Conservation (phyloP, 2,797 vertebrate genomes). For the Eurystomus glaucurus region DNA sequence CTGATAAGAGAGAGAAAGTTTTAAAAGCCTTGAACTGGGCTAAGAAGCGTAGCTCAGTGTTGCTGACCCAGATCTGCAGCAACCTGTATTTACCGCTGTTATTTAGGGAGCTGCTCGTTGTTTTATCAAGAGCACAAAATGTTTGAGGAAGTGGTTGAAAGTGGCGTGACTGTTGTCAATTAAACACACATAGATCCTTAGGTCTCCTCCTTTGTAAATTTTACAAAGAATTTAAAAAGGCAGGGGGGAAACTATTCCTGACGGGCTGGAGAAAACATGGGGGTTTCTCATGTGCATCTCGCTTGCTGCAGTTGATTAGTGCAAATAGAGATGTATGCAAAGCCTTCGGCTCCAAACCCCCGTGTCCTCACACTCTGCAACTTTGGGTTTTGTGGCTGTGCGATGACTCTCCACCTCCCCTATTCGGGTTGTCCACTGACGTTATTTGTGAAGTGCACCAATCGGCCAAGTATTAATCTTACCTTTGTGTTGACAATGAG, state of each 20-base stretch:
- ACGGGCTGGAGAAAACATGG: not conserved
- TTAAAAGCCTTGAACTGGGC: not conserved
- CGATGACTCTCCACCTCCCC: not conserved
- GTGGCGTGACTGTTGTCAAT: not conserved
- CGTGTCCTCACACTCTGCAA: not conserved
- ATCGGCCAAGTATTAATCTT: not conserved
- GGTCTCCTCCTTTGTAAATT: not conserved
- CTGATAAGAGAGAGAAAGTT: not conserved
- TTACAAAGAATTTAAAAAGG: not conserved
- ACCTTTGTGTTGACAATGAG: slow-evolving; percentile 10
- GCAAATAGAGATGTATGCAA: not conserved
- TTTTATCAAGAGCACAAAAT: not conserved
- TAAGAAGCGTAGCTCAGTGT: not conserved
- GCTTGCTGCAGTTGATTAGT: not conserved
- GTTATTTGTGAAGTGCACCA: not conserved
- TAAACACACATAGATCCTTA: not conserved
- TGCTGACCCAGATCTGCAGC: not conserved
- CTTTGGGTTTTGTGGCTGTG: not conserved
- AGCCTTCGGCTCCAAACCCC: not conserved
- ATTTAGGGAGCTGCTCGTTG: not conserved
- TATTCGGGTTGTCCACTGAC: not conserved
- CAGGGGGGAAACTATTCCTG: not conserved
- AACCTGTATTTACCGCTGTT: not conserved
- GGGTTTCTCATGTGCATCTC: not conserved
- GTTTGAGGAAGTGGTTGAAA: not conserved